Conservation (phyloP, 2,113 vertebrate species). For the Micromys minutus region DNA sequence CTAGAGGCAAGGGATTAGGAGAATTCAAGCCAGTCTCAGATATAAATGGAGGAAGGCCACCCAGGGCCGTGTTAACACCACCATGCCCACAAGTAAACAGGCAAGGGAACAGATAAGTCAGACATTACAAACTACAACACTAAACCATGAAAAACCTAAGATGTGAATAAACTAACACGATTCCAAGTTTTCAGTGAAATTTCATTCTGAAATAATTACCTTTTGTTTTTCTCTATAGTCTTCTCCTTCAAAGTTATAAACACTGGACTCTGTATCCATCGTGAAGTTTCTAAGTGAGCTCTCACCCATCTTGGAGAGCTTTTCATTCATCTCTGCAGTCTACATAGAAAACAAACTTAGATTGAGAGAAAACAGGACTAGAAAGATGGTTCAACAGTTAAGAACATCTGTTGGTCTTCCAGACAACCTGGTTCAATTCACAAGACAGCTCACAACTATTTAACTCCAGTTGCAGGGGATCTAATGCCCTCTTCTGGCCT, state of each 20-base stretch:
- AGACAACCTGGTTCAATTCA: neutral
- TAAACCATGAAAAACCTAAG: conserved; percentile 20
- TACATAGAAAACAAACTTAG: conserved; percentile 72
- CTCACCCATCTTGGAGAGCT: conserved; percentile 95
- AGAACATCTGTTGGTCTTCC: neutral
- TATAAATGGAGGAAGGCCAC: neutral
- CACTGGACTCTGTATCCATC: conserved; percentile 97
- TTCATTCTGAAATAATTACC: conserved; percentile 83
- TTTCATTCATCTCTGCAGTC: conserved; percentile 98
- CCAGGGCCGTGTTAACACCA: neutral
- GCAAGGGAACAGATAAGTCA: neutral
- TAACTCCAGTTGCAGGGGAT: neutral
- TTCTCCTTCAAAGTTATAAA: conserved; percentile 99
- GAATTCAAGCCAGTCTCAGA: neutral
- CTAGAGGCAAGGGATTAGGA: neutral
- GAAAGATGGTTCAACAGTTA: neutral
- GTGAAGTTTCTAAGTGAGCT: conserved; percentile 97
- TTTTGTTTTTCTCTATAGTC: conserved; percentile 99
- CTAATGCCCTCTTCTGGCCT: neutral
- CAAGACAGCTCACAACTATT: neutral
- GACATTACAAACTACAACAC: neutral
- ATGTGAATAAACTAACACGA: conserved; percentile 14
- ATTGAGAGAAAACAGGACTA: neutral
- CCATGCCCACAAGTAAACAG: neutral
- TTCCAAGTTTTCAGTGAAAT: conserved; percentile 6